Evolutionary conservation across 2,888 invertebrate genomes (phyloP), one percentile per base, ranked within the genome.

Genomic region (Elegia similella): DNA sequence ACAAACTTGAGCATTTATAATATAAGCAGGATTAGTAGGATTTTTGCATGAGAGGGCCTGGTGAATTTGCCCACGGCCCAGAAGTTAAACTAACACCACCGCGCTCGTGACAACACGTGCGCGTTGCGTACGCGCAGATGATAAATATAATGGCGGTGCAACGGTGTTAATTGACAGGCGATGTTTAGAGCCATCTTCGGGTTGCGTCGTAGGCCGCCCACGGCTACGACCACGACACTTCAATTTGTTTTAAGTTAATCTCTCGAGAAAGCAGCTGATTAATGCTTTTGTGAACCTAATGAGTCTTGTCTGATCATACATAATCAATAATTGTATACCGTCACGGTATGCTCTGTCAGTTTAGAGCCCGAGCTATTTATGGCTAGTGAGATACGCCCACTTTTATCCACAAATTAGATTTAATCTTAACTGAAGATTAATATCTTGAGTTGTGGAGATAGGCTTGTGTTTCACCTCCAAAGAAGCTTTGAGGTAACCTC

Each of bases 231-330:
- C 62, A 62, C 67, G 67, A 64, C 70, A 66, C 79, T 70, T 76
- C 86, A 86, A 88, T 88, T 88, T 88, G 86, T 87, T 87, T 82
- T 73, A 77, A 79, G 76, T 82, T 86, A 86, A 86, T 86, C 81
- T 82, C 68, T 70, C 74, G 73, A 78, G 82, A 83, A 82, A 80
- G 78, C 73, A 74, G 58, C 80, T 84, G 86, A 87, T 84, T 82
- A 85, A 88, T 87, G 84, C 75, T 73, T 80, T 80, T 78, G 78
- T 80, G 76, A 79, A 70, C 70, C 78, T 86, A 87, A 88, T 87
- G 85, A 85, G 86, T 75, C 81, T 75, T 64, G 72, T 73, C 67
- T 74, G 75, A 79, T 74, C 81, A 81, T 82, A 76, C 74, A 75
- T 75, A 78, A 82, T 84, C 82, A 80, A 84, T 83, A 84, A 75